A percentile compares a stretch with the other conserved stretches of the same genome.
phyloP scores from a whole-genome alignment of 2,888 invertebrate species.

The Petrophora chlorosata region DNA sequence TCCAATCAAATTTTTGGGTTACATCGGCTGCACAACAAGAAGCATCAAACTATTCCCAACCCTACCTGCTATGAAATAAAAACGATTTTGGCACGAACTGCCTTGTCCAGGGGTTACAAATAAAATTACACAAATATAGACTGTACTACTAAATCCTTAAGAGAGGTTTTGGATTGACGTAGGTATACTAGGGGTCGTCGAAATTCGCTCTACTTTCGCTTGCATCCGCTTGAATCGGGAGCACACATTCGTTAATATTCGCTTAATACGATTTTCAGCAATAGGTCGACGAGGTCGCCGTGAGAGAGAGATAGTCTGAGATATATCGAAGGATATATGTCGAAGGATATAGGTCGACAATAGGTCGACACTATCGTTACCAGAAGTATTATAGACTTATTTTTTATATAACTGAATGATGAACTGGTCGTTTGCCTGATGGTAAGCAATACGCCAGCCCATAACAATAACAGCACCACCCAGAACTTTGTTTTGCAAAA shows the following conservation, averaged over 20 bases:
- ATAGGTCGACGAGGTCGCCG: conserved; percentile 33
- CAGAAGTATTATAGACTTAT: too few relatives aligned
- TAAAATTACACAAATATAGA: too few relatives aligned
- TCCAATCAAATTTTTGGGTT: conserved; percentile 13
- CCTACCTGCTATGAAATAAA: neutral
- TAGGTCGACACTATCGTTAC: too few relatives aligned
- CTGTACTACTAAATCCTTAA: too few relatives aligned
- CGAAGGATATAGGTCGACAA: neutral
- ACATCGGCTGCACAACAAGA: conserved; percentile 7
- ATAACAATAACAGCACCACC: too few relatives aligned
- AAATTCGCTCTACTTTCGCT: conserved; percentile 58
- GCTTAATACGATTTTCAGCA: conserved; percentile 60
- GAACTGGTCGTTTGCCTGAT: too few relatives aligned
- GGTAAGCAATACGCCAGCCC: too few relatives aligned
- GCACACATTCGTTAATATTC: conserved; percentile 55
- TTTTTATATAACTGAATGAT: too few relatives aligned
- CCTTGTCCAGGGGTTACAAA: conserved; percentile 31
- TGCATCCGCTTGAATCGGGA: conserved; percentile 59
- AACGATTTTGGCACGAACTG: neutral
- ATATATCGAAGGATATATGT: conserved; percentile 7
- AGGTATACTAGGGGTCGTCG: conserved; percentile 37
- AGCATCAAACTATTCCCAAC: neutral
- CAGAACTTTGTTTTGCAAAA: too few relatives aligned
- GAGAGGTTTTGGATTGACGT: too few relatives aligned
- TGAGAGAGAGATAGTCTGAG: conserved; percentile 4